Conservation (phyloP, 1,140 invertebrate genomes). For the Rhynchophorus ferrugineus region DNA sequence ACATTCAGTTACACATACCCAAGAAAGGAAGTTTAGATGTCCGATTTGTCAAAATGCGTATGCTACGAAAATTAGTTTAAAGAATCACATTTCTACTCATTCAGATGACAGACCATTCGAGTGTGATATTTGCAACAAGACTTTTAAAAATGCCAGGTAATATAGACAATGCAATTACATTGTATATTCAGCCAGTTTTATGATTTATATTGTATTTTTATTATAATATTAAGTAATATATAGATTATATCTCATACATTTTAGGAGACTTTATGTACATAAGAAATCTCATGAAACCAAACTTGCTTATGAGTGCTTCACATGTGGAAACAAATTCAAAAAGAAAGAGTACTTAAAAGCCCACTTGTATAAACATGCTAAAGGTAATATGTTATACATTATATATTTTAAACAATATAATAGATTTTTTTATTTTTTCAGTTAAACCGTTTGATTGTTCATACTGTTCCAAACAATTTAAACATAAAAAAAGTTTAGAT, state of each 20-base stretch:
- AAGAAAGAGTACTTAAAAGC: slow-evolving; percentile 31
- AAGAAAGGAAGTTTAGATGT: slow-evolving; percentile 28
- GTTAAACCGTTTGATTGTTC: slow-evolving; percentile 27
- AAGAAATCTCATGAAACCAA: slow-evolving; percentile 30
- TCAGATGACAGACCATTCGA: slow-evolving; percentile 25
- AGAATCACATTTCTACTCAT: slow-evolving; percentile 29
- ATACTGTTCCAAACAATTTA: slow-evolving; percentile 29
- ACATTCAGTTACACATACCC: slow-evolving; percentile 30
- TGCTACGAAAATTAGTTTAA: slow-evolving; percentile 27
- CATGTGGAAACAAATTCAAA: slow-evolving; percentile 29
- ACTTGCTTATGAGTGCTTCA: slow-evolving; percentile 28
- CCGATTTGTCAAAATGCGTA: slow-evolving; percentile 26
- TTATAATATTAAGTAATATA: no score
- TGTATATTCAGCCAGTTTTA: no score
- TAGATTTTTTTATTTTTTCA: not conserved
- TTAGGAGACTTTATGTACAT: slow-evolving; percentile 28
- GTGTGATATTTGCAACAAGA: slow-evolving; percentile 29
- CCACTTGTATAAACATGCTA: slow-evolving; percentile 31
- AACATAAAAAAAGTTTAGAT: slow-evolving; percentile 32
- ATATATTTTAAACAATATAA: not conserved
- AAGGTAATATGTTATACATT: slow-evolving; percentile 9
- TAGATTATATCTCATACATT: no score
- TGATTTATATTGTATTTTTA: no score
- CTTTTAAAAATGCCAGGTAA: slow-evolving; percentile 28
- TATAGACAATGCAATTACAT: not conserved